A percentile compares a stretch with the other conserved stretches of the same genome.
Conservation (phyloP, 2,888 invertebrate genomes). For the Lamellibrachia columna region DNA sequence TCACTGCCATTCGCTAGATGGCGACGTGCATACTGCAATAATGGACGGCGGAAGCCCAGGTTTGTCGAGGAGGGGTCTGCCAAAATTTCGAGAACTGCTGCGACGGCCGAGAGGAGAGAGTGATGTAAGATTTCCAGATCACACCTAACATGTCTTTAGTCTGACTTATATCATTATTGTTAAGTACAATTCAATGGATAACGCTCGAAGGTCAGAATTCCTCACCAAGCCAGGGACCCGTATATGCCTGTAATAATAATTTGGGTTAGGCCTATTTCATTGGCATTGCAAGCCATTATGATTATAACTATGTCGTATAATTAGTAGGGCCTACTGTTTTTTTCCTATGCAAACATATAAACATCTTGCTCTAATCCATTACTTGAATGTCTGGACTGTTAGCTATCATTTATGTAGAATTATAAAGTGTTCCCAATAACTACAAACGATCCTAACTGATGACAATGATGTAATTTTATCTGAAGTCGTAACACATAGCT, state of each 20-base stretch:
- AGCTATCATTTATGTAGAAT: no score
- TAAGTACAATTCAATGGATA: neutral
- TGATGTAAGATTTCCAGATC: slow-evolving; percentile 35
- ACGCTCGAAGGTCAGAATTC: neutral
- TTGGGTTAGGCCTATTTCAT: neutral
- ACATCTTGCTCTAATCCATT: no score
- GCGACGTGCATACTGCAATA: neutral
- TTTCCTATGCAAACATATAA: no score
- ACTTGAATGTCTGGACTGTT: no score
- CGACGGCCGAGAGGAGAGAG: slow-evolving; percentile 42
- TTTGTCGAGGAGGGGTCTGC: slow-evolving; percentile 32
- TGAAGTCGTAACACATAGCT: no score
- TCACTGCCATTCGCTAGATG: neutral
- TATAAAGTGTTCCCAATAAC: no score
- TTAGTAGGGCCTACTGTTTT: no score
- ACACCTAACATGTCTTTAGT: neutral
- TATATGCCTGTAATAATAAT: neutral
- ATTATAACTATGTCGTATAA: neutral
- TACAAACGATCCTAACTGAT: no score
- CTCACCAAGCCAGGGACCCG: neutral
- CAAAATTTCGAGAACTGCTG: slow-evolving; percentile 44
- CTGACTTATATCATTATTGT: neutral
- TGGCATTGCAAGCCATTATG: neutral
- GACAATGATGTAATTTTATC: no score
- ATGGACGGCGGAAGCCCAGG: slow-evolving; percentile 31